Conservation (phyloP, 2,113 vertebrate genomes). For the Cyanoderma ruficeps region DNA sequence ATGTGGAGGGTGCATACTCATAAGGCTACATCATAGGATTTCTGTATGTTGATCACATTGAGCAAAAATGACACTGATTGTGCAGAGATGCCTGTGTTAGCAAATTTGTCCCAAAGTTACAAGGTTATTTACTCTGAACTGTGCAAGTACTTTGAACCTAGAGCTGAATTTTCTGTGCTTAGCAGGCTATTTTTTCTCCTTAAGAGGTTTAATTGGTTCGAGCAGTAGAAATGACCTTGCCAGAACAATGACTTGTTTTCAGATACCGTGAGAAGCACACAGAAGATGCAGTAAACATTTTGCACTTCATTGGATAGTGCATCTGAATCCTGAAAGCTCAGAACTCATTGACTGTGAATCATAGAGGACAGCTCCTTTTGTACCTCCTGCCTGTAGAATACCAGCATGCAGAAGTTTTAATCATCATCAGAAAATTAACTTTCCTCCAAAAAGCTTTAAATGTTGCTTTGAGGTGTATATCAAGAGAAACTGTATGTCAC, state of each 20-base stretch:
- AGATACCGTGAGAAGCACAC: neutral
- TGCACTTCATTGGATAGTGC: neutral
- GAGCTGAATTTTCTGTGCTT: neutral
- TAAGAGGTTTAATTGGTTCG: neutral
- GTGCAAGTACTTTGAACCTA: neutral
- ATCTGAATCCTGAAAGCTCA: neutral
- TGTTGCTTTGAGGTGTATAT: neutral
- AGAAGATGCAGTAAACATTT: neutral
- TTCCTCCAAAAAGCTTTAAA: neutral
- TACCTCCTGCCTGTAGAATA: neutral
- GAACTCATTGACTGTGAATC: neutral
- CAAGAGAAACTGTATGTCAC: neutral
- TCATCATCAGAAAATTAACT: neutral
- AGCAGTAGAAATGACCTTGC: neutral
- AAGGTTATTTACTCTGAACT: neutral
- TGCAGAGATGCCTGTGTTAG: neutral
- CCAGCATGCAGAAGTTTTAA: neutral
- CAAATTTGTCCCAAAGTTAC: neutral
- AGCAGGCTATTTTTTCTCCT: neutral
- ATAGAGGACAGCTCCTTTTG: neutral
- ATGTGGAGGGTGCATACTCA: rapidly evolving
- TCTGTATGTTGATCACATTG: neutral
- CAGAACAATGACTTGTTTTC: neutral
- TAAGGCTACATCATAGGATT: rapidly evolving
- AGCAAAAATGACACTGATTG: neutral